Base-by-base conservation (phyloP, 2,113 vertebrate species). In the Rana temporaria region DNA sequence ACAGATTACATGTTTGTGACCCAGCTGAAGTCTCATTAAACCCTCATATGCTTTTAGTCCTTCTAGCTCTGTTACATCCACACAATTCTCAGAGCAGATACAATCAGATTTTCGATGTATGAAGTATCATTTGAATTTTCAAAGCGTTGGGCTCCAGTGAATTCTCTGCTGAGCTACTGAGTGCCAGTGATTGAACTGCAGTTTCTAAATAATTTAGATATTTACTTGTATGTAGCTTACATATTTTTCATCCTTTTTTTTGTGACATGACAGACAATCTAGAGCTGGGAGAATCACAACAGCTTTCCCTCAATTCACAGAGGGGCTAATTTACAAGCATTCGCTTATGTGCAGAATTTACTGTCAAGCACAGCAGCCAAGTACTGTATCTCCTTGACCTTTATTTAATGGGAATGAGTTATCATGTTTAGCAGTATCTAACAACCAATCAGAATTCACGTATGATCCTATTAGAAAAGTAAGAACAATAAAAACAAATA, bases 81-180 rank as follows among this genome's bases (percentile, higher is more conserved):
- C 66, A 48, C 57, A 79, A 79, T 79, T 69, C 78, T 42, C 55
- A 48, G 16, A 56, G 32, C 67, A 80, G 78, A 79, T 62, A 52
- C 59, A 20, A 70, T 79, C 55, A 70, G 67, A 70, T 32, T 62
- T 70, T 52, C 22, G 62, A 80, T 80, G 65, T 70, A 69, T 69
- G 56, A 62, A 42, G 30, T 59, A 26, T 74, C 55, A 74, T 60
- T 22, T 19, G 55, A 59, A 74, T 56, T 75, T 74, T 24, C 20
- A 75, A 75, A 75, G 56, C 71, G 59, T 74, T 30, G 18, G 26
- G 4, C 71, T 38, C 19, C 55, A 59, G 55, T 59, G 71, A 32
- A 59, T 32, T 73, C 70, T 73, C 48, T 8, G 15, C 20, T 55
- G 24, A 71, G 42, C 68, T 17, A n/a, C 71, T 15, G 30, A 42